Evolutionary conservation across 2,113 vertebrate genomes (phyloP), one percentile per base, ranked within the genome.

Genomic region (Syngnathus typhle): DNA sequence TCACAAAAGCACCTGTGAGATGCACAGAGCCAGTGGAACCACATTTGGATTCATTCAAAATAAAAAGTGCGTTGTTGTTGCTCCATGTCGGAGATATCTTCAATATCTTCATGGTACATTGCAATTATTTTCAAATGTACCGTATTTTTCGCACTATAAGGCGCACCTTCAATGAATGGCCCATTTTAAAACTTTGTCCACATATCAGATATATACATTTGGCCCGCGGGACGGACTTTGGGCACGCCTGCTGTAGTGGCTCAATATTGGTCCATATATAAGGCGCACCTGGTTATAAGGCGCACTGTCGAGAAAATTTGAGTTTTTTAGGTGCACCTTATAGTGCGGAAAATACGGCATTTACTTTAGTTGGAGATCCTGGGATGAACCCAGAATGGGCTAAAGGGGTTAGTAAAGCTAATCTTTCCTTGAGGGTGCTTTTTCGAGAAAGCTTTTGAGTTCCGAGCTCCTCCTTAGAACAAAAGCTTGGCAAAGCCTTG

Each of bases 1-100:
- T 15, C 67, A 55, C 52, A 55, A 3, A 10, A 70, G 16, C 9
- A 65, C 56, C 67, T 70, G 67, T 52, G 46, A 39, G 51, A 68
- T 43, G 56, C 55, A 73, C 27, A 56, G 32, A 65, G 61, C 58
- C 11, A n/a, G n/a, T n/a, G 2, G 21, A 46, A 39, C 23, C 18
- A 21, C 41, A 36, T n/a, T 38, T 51, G 13, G 38, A 47, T 60
- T 43, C 36, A 66, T 54, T 41, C 37, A 55, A 12, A 75, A 32
- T 32, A 32, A 32, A 32, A 32, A 12, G 58, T n/a, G 15, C 11
- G 19, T 18, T 9, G 13, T 32, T 19, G 27, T 46, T 58, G 62
- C 38, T 61, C 3, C 8, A 6, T 56, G 54, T 3, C 37, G 51
- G 27, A 32, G 27, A 32, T 27, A 27, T 27, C 27, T 27, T 55